A percentile compares a stretch with the other conserved stretches of the same genome.
Evolutionary conservation across 2,888 invertebrate species (phyloP).

Genomic region (Ganaspis brasiliensis): DNA sequence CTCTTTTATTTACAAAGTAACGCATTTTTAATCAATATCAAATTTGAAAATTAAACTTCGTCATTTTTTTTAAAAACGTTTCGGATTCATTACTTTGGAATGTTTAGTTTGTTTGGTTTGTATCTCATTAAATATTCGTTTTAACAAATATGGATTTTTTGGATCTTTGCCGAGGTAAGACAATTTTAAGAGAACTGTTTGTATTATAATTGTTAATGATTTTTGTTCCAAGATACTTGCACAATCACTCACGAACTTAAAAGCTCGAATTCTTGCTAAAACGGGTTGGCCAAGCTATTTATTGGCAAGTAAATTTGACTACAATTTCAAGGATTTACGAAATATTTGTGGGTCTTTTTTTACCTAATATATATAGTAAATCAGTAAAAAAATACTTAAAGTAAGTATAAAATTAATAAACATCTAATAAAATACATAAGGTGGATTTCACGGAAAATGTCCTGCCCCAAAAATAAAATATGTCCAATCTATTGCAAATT

Average conservation of each 20-base stretch:
- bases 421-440: too few relatives aligned
- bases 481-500: too few relatives aligned
- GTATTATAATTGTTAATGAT: not conserved
- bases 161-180: slow-evolving; percentile 27
- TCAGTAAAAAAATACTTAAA: too few relatives aligned
- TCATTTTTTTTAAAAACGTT: too few relatives aligned
- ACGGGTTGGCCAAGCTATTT: slow-evolving; percentile 27
- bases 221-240: not conserved
- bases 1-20: too few relatives aligned
- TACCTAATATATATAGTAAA: not conserved
- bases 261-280: not conserved
- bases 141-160: slow-evolving; percentile 39
- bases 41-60: too few relatives aligned
- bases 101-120: too few relatives aligned
- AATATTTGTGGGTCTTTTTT: slow-evolving; percentile 2
- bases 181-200: not conserved
- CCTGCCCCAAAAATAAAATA: too few relatives aligned
- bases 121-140: slow-evolving; percentile 19
- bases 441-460: too few relatives aligned
- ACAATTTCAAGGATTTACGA: not conserved
- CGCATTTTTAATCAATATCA: too few relatives aligned
- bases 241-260: slow-evolving; percentile 9
- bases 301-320: slow-evolving; percentile 21
- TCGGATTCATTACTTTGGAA: too few relatives aligned
- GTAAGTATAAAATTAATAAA: too few relatives aligned